These are phyloP conservation scores for Lophotis ruficrista DNA, from an alignment of 2,113 vertebrate species.

Conservation along the genomic window DNA sequence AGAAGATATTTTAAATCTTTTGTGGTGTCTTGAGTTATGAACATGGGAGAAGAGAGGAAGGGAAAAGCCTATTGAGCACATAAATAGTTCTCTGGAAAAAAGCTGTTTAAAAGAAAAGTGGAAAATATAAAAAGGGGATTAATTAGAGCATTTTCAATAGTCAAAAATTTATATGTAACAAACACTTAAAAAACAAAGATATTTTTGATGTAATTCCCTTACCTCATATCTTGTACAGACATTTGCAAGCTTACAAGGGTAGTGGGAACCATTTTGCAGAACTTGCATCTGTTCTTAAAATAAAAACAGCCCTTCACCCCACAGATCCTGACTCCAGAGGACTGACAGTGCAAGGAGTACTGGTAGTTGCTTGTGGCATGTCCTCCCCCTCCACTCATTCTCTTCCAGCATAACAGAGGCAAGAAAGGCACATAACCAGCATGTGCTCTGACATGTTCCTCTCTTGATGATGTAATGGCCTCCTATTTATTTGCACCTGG, in stretches of 20 bases:
- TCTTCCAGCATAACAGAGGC: not conserved
- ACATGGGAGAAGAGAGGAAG: not conserved
- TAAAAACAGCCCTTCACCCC: not conserved
- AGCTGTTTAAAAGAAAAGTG: not conserved
- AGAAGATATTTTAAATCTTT: not conserved
- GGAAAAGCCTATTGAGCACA: not conserved
- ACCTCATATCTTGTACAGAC: not conserved
- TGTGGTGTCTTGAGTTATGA: not conserved
- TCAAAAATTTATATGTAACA: not conserved
- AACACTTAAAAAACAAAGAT: not conserved
- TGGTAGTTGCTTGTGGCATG: not conserved
- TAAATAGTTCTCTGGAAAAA: not conserved
- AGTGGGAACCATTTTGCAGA: not conserved
- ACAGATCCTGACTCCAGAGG: not conserved
- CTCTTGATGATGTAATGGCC: not conserved
- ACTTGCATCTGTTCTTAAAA: not conserved
- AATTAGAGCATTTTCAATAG: not conserved
- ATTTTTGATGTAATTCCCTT: not conserved
- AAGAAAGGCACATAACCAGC: not conserved
- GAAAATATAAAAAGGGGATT: not conserved
- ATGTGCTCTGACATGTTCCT: not conserved
- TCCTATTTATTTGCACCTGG: not conserved
- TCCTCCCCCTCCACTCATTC: not conserved
- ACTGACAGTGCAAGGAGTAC: not conserved
- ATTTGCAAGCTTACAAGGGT: not conserved